phyloP scores from a whole-genome alignment of 2,888 invertebrate genomes.

The Macrostomum cliftonense region DNA sequence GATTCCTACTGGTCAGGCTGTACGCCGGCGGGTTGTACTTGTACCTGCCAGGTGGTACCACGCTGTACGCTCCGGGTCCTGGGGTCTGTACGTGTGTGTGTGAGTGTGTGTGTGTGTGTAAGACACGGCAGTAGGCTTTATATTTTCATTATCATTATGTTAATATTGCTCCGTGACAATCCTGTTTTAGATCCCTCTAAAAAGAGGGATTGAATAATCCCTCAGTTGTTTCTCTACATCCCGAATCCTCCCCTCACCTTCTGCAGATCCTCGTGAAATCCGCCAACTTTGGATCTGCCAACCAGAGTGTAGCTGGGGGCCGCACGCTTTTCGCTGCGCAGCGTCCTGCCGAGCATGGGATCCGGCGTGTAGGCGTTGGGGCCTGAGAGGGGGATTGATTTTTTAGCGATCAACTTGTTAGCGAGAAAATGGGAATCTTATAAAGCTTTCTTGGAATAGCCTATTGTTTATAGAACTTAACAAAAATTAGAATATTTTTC shows the following conservation, averaged over 20 bases:
- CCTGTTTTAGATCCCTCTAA: no score
- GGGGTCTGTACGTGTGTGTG: no score
- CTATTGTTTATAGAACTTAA: no score
- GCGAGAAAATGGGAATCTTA: no score
- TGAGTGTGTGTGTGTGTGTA: no score
- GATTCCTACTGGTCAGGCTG: constrained; percentile 59
- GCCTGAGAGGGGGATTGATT: background rate
- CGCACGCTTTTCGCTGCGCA: constrained; percentile 29
- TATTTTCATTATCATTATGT: constrained; percentile 17
- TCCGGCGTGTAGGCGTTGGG: constrained; percentile 24
- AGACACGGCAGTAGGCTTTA: no score
- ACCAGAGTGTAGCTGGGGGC: constrained; percentile 69
- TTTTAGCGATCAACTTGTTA: no score
- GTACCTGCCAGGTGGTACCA: constrained; percentile 13
- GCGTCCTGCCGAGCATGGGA: constrained; percentile 28
- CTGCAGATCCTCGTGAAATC: constrained; percentile 24
- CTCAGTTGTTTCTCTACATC: no score
- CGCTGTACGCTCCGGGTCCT: constrained; percentile 19
- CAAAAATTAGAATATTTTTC: no score
- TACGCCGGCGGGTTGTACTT: constrained; percentile 48
- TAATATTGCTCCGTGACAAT: constrained; percentile 16
- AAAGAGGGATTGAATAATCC: no score
- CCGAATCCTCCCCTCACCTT: constrained; percentile 15
- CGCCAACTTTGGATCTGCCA: constrained; percentile 51
- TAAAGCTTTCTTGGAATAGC: no score